Percentiles rank a stretch among this genome's conserved stretches.
phyloP scores from a whole-genome alignment of 2,113 vertebrate genomes.

The Rhagologus leucostigma region DNA sequence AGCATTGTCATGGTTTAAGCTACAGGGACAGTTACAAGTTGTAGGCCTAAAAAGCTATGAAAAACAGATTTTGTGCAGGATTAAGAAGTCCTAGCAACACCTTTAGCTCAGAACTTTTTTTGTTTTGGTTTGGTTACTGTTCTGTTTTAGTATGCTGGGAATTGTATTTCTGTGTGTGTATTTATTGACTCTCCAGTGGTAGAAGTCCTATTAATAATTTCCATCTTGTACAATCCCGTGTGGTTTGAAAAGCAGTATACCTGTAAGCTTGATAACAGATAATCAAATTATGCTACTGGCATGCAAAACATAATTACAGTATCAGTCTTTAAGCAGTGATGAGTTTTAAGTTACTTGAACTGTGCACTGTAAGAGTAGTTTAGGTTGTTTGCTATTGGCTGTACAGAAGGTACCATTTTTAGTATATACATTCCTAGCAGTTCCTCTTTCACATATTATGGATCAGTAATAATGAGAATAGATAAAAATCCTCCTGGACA shows the following conservation, averaged over 20 bases:
- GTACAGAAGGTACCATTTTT: neutral
- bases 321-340: neutral
- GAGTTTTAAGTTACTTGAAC: neutral
- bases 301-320: neutral
- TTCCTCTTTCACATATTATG: neutral
- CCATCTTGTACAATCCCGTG: neutral
- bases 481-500: neutral
- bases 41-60: neutral
- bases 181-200: neutral
- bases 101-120: neutral
- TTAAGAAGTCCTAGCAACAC: neutral
- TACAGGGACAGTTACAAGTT: neutral
- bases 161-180: neutral
- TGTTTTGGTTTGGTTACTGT: neutral
- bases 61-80: neutral
- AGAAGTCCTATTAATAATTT: neutral
- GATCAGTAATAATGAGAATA: neutral
- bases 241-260: neutral
- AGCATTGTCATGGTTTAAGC: fast-evolving
- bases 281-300: neutral
- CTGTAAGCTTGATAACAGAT: neutral
- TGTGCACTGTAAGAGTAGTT: neutral
- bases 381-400: neutral
- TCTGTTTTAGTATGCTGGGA: neutral
- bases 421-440: neutral